A percentile compares a stretch with the other conserved stretches of the same genome.
Conservation (phyloP, 1,140 invertebrate genomes). For the Tigriopus japonicus region DNA sequence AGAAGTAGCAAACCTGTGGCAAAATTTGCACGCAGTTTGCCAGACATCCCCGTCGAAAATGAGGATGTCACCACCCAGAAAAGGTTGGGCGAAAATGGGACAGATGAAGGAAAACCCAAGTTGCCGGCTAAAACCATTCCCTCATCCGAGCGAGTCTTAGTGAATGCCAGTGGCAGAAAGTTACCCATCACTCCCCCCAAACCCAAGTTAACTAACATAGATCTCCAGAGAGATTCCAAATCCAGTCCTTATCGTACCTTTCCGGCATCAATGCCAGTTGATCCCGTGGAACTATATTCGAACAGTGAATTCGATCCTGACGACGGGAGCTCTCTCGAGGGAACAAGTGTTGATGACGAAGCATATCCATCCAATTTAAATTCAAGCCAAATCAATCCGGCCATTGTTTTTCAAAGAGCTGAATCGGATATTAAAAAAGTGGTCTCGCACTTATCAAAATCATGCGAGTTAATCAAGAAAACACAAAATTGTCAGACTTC, state of each 20-base stretch:
- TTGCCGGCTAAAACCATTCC: background rate
- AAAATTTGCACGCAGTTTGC: too few species aligned
- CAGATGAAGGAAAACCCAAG: background rate
- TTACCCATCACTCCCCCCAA: background rate
- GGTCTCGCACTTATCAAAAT: background rate
- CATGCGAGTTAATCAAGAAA: background rate
- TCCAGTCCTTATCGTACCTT: too few species aligned
- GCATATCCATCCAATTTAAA: too few species aligned
- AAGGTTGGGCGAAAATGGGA: background rate
- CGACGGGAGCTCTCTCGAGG: background rate
- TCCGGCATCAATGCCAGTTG: too few species aligned
- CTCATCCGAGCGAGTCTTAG: background rate
- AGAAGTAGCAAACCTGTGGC: too few species aligned
- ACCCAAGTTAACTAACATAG: background rate
- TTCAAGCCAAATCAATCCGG: background rate
- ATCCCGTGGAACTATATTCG: background rate
- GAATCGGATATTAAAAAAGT: background rate
- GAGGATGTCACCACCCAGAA: background rate
- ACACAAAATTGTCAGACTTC: background rate
- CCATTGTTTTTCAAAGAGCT: background rate
- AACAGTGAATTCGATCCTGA: conserved; percentile 11
- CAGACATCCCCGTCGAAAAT: too few species aligned
- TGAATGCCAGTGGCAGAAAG: background rate
- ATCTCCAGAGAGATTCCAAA: too few species aligned
- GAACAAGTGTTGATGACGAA: conserved; percentile 1